A percentile compares a stretch with the other conserved stretches of the same genome.
Conservation (phyloP, 2,797 vertebrate genomes). For the Sebastes diaconus region DNA sequence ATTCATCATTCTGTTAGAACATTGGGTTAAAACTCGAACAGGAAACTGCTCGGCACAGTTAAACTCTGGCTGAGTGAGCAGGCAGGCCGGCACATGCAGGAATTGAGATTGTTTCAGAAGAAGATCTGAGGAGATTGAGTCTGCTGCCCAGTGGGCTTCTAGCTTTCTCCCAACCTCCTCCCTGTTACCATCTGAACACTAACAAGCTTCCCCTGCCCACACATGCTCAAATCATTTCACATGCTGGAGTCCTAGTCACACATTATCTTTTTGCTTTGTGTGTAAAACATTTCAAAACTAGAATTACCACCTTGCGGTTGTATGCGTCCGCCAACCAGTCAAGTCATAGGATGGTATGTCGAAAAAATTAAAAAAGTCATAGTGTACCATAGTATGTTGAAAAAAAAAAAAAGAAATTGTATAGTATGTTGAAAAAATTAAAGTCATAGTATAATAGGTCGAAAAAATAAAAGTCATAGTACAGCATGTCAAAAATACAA, state of each 20-base stretch:
- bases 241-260: not conserved
- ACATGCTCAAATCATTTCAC: slow-evolving; percentile 29
- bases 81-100: slow-evolving; percentile 21
- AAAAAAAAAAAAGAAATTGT: too few species aligned
- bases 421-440: too few species aligned
- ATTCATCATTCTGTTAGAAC: not conserved
- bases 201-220: slow-evolving; percentile 26
- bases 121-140: slow-evolving; percentile 17
- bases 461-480: too few species aligned
- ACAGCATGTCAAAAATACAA: too few species aligned
- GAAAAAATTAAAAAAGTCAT: too few species aligned
- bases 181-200: slow-evolving; percentile 39
- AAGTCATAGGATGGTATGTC: not conserved
- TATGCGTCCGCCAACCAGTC: too few species aligned
- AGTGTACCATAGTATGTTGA: too few species aligned
- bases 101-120: slow-evolving; percentile 23
- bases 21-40: not conserved
- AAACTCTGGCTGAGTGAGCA: not conserved
- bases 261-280: not conserved
- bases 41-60: not conserved
- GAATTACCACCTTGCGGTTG: too few species aligned
- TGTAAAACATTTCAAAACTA: slow-evolving; percentile 3
- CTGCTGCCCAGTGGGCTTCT: not conserved
- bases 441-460: too few species aligned
- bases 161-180: slow-evolving; percentile 14